Base-by-base conservation (phyloP, 2,113 vertebrate genomes). In the Phodopus roborovskii region DNA sequence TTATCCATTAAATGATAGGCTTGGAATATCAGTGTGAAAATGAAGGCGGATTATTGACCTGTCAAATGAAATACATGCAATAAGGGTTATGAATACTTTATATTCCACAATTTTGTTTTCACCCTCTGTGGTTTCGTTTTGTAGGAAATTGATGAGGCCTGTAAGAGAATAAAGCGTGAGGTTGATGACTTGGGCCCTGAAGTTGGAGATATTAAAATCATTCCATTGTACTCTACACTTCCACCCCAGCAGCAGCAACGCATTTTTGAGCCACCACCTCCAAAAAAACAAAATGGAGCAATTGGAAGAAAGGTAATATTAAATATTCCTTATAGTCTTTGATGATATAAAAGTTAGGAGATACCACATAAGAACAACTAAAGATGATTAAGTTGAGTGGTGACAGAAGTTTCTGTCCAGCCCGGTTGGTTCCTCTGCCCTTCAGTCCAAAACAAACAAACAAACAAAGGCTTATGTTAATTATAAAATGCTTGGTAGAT, bases 101-200 rank as follows among this genome's bases (percentile, higher is more conserved):
- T 88, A 56, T 96, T 93, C 20, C 11, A 81, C 8, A 53, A 33
- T 90, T 95, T 90, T 12, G n/a, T 95, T 95, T 97, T 81, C 87
- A 86, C 30, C 93, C 93, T 96, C 56, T 70, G 9, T 10, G 19
- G 88, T 97, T 96, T 70, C 91, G 96, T 68, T 97, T 98, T 98
- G 88, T 97, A 99, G 99, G 99, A 99, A 99, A 99, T 99, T 91
- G 99, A 99, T 96, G 99, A 99, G 98, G 99, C 99, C 86, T 99
- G 99, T 98, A 99, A 99, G 98, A 99, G 99, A 96, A 99, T 99
- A 99, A 99, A 99, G 97, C 98, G 99, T 71, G 99, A 99, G 98
- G 99, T 99, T 36, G 99, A 99, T 97, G 99, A 99, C 97, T 98
- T 99, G 96, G 99, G 99, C 28, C 99, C 99, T 19, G 99, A 99